Conservation (phyloP, 2,888 invertebrate genomes). For the Dynastes tityus region DNA sequence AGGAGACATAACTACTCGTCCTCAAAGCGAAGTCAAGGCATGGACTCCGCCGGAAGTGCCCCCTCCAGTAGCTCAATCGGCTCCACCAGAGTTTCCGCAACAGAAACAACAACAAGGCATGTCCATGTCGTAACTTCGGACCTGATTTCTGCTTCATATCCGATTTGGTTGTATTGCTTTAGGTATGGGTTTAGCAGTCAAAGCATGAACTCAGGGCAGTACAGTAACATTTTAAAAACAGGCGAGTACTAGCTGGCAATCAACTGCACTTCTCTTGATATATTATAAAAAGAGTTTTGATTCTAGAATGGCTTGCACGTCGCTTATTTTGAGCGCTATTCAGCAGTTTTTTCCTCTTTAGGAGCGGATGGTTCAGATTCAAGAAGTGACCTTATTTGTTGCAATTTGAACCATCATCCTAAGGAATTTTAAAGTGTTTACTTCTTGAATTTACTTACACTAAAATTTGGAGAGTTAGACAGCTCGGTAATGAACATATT, state of each 20-base stretch:
- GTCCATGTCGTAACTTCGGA: conserved; percentile 67
- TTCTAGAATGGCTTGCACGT: conserved; percentile 60
- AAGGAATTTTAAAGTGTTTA: not conserved
- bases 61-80: conserved; percentile 79
- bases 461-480: not conserved
- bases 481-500: conserved; percentile 37
- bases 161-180: conserved; percentile 69
- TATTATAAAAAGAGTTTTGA: not conserved
- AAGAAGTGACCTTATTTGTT: not conserved
- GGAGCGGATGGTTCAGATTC: not conserved
- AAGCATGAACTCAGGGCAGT: conserved; percentile 67
- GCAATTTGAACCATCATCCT: conserved; percentile 5
- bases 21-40: conserved; percentile 90
- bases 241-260: conserved; percentile 62
- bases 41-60: conserved; percentile 78
- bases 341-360: conserved; percentile 11
- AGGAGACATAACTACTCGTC: conserved; percentile 88
- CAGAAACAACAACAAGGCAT: conserved; percentile 74
- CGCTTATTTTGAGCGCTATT: conserved; percentile 49
- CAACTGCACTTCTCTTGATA: conserved; percentile 55
- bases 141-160: conserved; percentile 69
- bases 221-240: conserved; percentile 67
- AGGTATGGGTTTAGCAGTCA: conserved; percentile 69
- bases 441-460: not conserved
- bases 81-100: conserved; percentile 78